These are phyloP conservation scores for Odontomyia ornata DNA, from an alignment of 2,888 invertebrate genomes.

Conservation along the genomic window DNA sequence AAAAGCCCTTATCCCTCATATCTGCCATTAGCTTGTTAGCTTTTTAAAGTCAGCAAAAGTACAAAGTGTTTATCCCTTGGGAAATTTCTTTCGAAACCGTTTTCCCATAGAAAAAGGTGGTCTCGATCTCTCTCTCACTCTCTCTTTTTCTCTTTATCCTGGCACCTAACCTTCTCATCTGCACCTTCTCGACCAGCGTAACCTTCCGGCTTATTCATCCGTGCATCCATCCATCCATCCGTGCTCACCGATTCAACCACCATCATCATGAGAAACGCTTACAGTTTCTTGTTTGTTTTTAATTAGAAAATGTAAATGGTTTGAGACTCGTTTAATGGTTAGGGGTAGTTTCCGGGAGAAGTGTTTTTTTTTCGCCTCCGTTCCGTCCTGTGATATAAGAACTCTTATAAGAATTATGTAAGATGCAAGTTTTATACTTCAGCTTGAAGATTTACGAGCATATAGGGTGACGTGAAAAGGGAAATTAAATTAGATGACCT, in stretches of 20 bases:
- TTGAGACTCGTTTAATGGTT: conserved; percentile 11
- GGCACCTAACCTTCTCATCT: neutral
- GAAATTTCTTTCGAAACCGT: conserved; percentile 46
- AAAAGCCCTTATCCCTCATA: conserved; percentile 43
- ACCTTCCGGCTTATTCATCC: neutral
- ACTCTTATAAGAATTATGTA: no score
- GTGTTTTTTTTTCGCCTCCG: no score
- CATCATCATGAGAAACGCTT: conserved; percentile 37
- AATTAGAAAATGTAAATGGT: conserved; percentile 50
- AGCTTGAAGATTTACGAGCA: no score
- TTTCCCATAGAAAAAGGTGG: conserved; percentile 9
- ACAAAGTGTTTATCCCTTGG: conserved; percentile 49
- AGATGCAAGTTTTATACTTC: no score
- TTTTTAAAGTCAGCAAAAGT: conserved; percentile 49
- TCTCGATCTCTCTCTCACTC: neutral
- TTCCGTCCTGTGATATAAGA: no score
- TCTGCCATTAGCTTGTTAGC: conserved; percentile 48
- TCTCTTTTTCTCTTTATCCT: no score
- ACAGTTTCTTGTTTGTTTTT: conserved; percentile 48
- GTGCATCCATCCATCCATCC: conserved; percentile 12
- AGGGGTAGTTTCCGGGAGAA: no score
- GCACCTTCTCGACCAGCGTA: neutral
- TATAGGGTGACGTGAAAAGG: no score
- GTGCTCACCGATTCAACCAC: conserved; percentile 8
- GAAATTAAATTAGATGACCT: no score